Percentiles rank a stretch among this genome's conserved stretches.
phyloP scores from a whole-genome alignment of 92 coral and sea anemone genomes.

The Phenganax stokvisi region DNA sequence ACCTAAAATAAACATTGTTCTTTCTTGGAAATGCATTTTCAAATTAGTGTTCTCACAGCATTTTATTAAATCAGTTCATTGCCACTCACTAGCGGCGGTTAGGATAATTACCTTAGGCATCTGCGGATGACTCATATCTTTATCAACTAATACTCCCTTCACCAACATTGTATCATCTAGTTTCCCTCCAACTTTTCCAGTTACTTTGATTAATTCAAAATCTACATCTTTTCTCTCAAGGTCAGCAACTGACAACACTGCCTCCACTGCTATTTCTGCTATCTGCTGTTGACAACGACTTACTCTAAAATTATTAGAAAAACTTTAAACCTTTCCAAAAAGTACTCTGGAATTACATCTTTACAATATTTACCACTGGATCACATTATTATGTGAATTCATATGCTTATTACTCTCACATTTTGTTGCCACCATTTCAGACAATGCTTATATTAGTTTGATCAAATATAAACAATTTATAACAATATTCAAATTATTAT shows the following conservation, averaged over 20 bases:
- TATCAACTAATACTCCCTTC: conserved; percentile 94
- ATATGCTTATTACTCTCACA: background rate
- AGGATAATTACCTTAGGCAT: conserved; percentile 83
- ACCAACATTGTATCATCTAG: conserved; percentile 91
- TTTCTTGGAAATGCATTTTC: background rate
- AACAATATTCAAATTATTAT: background rate
- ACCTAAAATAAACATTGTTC: conserved; percentile 43
- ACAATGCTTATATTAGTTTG: background rate
- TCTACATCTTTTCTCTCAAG: conserved; percentile 97
- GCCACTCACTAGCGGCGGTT: background rate
- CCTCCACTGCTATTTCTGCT: conserved; percentile 99
- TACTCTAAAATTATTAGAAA: conserved; percentile 49
- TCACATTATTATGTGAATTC: background rate
- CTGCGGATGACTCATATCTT: conserved; percentile 99
- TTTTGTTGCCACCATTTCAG: background rate
- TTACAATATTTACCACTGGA: background rate
- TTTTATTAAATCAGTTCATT: background rate
- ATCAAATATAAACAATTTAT: background rate
- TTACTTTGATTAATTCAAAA: conserved; percentile 94
- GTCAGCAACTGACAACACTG: conserved; percentile 93
- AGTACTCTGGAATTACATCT: background rate
- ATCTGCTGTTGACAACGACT: conserved; percentile 94
- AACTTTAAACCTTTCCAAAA: background rate
- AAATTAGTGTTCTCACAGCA: background rate
- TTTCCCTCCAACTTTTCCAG: conserved; percentile 94